Base-by-base conservation (phyloP, 2,888 invertebrate genomes). In the Heteropelma amictum region DNA sequence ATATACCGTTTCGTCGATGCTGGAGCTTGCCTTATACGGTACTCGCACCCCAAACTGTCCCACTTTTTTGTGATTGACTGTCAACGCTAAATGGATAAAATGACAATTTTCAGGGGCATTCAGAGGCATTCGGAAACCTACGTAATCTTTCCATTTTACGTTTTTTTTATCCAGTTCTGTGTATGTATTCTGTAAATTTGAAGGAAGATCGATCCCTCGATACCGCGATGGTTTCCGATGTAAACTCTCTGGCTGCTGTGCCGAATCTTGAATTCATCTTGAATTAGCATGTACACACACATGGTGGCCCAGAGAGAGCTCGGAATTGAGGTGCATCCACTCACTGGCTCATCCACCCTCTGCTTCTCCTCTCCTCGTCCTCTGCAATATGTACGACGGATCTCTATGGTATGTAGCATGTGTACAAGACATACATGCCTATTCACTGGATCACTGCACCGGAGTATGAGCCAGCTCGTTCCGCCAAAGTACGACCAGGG, bases 401-500 rank as follows among this genome's bases (percentile, higher is more conserved):
- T 40, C n/a, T 45, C 45, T 21, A 49, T 33, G 67, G 64, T 49
- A 65, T 70, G 69, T 56, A 42, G 65, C 56, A 71, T 71, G 30
- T 61, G 56, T 75, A 49, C 53, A 40, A 21, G 14, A 54, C 67
- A 71, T 67, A 75, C 51, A 74, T 74, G n/a, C n/a, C 60, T 74
- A 35, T 47, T 53, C 70, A 49, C 60, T 70, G 60, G 74, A 74
- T 74, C 74, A 65, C 74, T 64, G 70, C 65, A 60, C 49, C 47
- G 54, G 70, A 70, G 64, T n/a, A n/a, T 40, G 38, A 64, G 51
- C 61, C 33, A 35, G 65, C 60, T 70, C 70, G 64, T 65, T 74
- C 65, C 19, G 47, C 58, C 51, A 54, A 74, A 70, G 65, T 70
- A 70, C 60, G 54, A 70, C 53, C 54, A 30, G 60, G 53, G 69